A percentile compares a stretch with the other conserved stretches of the same genome.
These are phyloP conservation scores for Trachelus stipa DNA, from an alignment of 2,888 invertebrate genomes.

Conservation along the genomic window DNA sequence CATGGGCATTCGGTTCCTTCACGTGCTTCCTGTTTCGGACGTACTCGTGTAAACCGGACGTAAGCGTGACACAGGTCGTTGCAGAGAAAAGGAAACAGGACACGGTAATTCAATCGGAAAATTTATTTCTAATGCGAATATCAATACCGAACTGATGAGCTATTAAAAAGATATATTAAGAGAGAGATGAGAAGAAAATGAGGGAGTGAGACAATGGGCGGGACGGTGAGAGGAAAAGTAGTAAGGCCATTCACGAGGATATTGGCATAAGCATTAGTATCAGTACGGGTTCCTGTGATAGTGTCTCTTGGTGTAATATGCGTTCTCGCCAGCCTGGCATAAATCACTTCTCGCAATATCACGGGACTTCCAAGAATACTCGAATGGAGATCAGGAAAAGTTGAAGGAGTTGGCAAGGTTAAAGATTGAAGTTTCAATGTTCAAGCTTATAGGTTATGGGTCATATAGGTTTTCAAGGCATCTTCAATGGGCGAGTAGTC, in stretches of 20 bases:
- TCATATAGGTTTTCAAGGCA: neutral
- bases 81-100: neutral
- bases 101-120: neutral
- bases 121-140: neutral
- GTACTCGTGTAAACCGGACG: neutral
- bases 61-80: neutral
- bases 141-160: neutral
- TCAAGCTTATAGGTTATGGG: neutral
- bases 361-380: slow-evolving; percentile 36
- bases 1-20: neutral
- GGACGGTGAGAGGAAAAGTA: slow-evolving; percentile 18
- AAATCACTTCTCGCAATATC: slow-evolving; percentile 62
- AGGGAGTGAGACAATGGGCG: slow-evolving; percentile 22
- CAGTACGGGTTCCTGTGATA: slow-evolving; percentile 15
- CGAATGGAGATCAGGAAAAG: neutral
- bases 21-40: neutral
- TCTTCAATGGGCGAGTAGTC: neutral
- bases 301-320: slow-evolving; percentile 54
- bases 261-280: slow-evolving; percentile 54
- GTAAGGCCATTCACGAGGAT: slow-evolving; percentile 31
- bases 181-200: slow-evolving; percentile 12
- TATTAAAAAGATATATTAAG: neutral
- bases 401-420: neutral
- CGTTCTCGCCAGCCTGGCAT: slow-evolving; percentile 54
- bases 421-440: neutral